phyloP scores from a whole-genome alignment of 2,113 vertebrate species.

The Pterophyllum scalare region DNA sequence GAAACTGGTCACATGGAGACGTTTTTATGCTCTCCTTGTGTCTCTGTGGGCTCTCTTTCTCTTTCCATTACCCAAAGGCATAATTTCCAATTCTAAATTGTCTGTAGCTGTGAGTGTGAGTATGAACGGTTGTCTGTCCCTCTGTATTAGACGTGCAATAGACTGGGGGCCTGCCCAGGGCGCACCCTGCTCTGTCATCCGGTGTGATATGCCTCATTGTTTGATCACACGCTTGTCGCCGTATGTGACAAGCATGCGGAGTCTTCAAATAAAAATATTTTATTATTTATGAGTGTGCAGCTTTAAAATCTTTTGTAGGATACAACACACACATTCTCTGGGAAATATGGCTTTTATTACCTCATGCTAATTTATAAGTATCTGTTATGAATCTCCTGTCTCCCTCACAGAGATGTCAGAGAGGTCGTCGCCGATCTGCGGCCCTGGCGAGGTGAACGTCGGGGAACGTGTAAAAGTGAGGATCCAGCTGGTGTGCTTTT shows the following conservation, averaged over 20 bases:
- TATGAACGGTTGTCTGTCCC: no score
- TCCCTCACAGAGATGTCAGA: conserved; percentile 75
- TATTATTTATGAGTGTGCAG: not conserved
- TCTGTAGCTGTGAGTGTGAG: not conserved
- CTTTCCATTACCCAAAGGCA: not conserved
- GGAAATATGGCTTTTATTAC: no score
- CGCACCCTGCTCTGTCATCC: not conserved
- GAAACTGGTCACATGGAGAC: not conserved
- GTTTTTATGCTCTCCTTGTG: not conserved
- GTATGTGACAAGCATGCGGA: no score
- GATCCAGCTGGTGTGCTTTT: conserved; percentile 33
- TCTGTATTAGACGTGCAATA: no score
- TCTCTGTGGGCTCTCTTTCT: not conserved
- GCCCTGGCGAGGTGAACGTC: conserved; percentile 67
- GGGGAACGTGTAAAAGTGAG: conserved; percentile 80
- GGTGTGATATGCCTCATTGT: not conserved
- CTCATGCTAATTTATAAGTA: accelerated
- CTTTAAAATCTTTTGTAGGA: not conserved
- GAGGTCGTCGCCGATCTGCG: conserved; percentile 60
- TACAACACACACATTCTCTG: not conserved
- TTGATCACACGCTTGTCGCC: no score
- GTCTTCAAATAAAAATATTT: no score
- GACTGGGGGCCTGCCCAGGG: not conserved
- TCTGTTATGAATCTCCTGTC: no score
- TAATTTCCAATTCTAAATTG: not conserved